Percentiles rank a stretch among this genome's conserved stretches.
These are phyloP conservation scores for Scaptomyza montana DNA, from an alignment of 1,140 invertebrate genomes.

Conservation along the genomic window DNA sequence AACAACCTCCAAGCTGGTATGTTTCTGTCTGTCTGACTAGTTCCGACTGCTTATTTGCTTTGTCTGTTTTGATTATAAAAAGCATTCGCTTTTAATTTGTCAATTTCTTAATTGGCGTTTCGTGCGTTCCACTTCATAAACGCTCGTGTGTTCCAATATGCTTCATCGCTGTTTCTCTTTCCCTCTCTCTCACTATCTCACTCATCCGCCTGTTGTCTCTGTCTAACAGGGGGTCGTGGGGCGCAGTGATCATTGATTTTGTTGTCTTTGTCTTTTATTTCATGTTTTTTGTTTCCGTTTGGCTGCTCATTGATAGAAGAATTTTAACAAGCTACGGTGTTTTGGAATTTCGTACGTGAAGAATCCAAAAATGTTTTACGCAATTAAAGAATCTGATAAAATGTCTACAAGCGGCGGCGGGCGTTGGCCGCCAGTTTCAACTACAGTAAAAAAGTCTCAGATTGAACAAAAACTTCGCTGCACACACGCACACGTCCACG, in stretches of 20 bases:
- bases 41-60: slow-evolving; percentile 69
- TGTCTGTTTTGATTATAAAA: slow-evolving; percentile 83
- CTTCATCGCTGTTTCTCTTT: no score
- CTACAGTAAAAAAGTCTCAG: not conserved
- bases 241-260: slow-evolving; percentile 44
- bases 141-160: slow-evolving; percentile 37
- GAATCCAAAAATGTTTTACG: slow-evolving; percentile 83
- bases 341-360: slow-evolving; percentile 82
- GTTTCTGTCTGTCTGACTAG: slow-evolving; percentile 19
- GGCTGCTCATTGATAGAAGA: slow-evolving; percentile 74
- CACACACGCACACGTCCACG: slow-evolving; percentile 22
- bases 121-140: slow-evolving; percentile 72
- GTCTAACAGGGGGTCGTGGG: not conserved
- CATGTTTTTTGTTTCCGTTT: not conserved
- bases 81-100: slow-evolving; percentile 82
- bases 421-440: slow-evolving; percentile 33
- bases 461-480: slow-evolving; percentile 24
- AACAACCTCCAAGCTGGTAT: slow-evolving; percentile 45
- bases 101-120: slow-evolving; percentile 82
- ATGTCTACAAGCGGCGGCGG: slow-evolving; percentile 69
- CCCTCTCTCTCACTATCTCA: slow-evolving; percentile 15
- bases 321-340: slow-evolving; percentile 81
- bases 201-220: slow-evolving; percentile 6
- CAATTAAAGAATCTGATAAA: slow-evolving; percentile 83
- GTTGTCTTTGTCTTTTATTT: slow-evolving; percentile 29